Evolutionary conservation across 2,113 vertebrate genomes (phyloP), one percentile per base, ranked within the genome.

Genomic region (Engraulis encrasicolus): DNA sequence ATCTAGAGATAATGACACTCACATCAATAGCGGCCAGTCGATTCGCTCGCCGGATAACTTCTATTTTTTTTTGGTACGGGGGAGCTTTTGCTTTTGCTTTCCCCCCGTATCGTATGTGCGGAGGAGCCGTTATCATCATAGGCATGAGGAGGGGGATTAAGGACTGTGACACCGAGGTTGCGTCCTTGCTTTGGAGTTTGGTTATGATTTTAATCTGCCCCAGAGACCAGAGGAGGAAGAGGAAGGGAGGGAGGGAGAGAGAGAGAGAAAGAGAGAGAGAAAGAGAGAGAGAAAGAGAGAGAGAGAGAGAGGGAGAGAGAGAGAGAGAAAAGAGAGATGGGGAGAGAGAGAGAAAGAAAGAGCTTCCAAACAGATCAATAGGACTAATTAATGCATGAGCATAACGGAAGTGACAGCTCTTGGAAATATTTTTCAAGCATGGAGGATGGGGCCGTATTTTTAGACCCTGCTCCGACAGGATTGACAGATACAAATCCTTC

Each of bases 131-230:
- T 88, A 90, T 91, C 88, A 89, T 89, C 88, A 89, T 89, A 91
- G 92, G 92, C 90, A 94, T 45, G 88, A n/a, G n/a, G n/a, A n/a
- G n/a, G 89, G 90, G 85, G 95, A 96, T 96, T 95, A 95, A 95
- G 92, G 94, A 94, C 88, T 95, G 93, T 94, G 93, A 96, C 92
- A 93, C 89, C 81, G 90, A 90, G 94, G 93, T 95, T 93, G 89
- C 95, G 95, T 94, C 95, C 95, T 97, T 95, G 93, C 90, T 92
- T 92, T 86, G 90, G 91, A 92, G 91, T 92, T 86, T 91, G 93
- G 96, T 96, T 96, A 97, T 97, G 95, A 96, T 96, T 97, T 96
- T 95, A 95, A 96, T 95, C 94, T 96, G 96, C 95, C 92, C 94
- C 66, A 14, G 66, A 74, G 66, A 74, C 83, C 82, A 95, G 93